Evolutionary conservation across 2,113 vertebrate species (phyloP).

Genomic region (Channa maculata): DNA sequence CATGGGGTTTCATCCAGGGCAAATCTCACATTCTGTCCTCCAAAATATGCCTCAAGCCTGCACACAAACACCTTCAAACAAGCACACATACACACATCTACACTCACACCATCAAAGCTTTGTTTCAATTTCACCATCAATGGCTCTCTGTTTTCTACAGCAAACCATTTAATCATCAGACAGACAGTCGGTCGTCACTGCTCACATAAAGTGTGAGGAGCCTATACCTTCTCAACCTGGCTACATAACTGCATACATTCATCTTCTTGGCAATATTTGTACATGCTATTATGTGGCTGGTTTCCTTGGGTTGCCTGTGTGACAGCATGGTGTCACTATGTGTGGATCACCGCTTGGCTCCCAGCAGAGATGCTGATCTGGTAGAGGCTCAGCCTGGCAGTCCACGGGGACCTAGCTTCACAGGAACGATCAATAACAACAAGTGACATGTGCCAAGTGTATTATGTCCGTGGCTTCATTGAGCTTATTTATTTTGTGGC

Average conservation of each 20-base stretch:
- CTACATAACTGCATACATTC: slow-evolving; percentile 33
- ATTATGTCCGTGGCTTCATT: slow-evolving; percentile 77
- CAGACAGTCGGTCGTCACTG: slow-evolving; percentile 49
- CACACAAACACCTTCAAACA: slow-evolving; percentile 31
- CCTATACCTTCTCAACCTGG: slow-evolving; percentile 21
- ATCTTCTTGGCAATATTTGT: slow-evolving; percentile 38
- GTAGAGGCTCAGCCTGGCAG: slow-evolving; percentile 25
- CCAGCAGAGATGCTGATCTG: slow-evolving; percentile 65
- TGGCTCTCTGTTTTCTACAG: slow-evolving; percentile 38
- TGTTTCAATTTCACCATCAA: slow-evolving; percentile 34
- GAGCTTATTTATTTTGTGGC: slow-evolving; percentile 78
- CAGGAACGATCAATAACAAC: slow-evolving; percentile 74
- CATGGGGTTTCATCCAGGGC: slow-evolving; percentile 38
- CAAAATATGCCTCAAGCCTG: slow-evolving; percentile 18
- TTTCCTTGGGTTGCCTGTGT: slow-evolving; percentile 30
- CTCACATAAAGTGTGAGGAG: slow-evolving; percentile 33
- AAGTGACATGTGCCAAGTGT: slow-evolving; percentile 77
- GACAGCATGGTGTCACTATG: slow-evolving; percentile 31
- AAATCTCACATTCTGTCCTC: slow-evolving; percentile 42
- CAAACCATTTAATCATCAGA: slow-evolving; percentile 60
- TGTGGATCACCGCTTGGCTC: slow-evolving; percentile 37
- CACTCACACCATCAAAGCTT: slow-evolving; percentile 4
- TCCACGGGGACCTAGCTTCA: slow-evolving; percentile 55
- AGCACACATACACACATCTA: slow-evolving; percentile 19
- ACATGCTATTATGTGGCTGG: slow-evolving; percentile 8